Evolutionary conservation across 2,888 invertebrate species (phyloP).

Genomic region (Pemphredon lugubris): DNA sequence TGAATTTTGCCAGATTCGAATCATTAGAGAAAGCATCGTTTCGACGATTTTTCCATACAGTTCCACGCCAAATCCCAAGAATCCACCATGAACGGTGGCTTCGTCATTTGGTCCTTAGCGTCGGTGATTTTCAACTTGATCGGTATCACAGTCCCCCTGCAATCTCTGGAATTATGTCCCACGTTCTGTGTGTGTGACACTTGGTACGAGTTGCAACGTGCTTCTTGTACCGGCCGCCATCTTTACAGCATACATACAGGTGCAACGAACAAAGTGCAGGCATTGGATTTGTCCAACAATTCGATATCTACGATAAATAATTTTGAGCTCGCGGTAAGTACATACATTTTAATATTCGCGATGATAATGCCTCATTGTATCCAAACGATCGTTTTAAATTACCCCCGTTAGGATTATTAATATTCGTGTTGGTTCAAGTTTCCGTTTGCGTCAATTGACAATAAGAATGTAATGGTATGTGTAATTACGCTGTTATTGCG

Average conservation of each 20-base stretch:
- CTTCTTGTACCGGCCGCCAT: slow-evolving; percentile 71
- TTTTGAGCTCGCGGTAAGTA: slow-evolving; percentile 73
- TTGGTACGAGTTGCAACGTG: slow-evolving; percentile 71
- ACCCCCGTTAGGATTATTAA: too few species aligned
- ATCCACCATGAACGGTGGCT: slow-evolving; percentile 23
- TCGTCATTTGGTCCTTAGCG: neutral
- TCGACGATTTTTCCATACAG: neutral
- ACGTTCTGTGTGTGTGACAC: slow-evolving; percentile 71
- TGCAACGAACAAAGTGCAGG: slow-evolving; percentile 69
- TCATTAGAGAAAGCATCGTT: neutral
- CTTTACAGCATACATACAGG: slow-evolving; percentile 74
- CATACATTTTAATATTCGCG: too few species aligned
- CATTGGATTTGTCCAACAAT: slow-evolving; percentile 77
- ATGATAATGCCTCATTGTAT: too few species aligned
- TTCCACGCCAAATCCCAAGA: neutral
- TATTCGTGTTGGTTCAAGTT: too few species aligned
- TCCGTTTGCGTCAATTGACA: neutral
- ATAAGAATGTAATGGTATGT: neutral
- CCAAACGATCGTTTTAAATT: too few species aligned
- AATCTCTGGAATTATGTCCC: slow-evolving; percentile 60
- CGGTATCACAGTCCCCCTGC: slow-evolving; percentile 1
- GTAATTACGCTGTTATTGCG: neutral
- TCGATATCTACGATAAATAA: slow-evolving; percentile 70
- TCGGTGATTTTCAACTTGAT: slow-evolving; percentile 3
- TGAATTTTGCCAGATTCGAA: slow-evolving; percentile 29